Evolutionary conservation across 2,797 vertebrate genomes (phyloP), one percentile per base, ranked within the genome.

Genomic region (Sebastes paucispinis): DNA sequence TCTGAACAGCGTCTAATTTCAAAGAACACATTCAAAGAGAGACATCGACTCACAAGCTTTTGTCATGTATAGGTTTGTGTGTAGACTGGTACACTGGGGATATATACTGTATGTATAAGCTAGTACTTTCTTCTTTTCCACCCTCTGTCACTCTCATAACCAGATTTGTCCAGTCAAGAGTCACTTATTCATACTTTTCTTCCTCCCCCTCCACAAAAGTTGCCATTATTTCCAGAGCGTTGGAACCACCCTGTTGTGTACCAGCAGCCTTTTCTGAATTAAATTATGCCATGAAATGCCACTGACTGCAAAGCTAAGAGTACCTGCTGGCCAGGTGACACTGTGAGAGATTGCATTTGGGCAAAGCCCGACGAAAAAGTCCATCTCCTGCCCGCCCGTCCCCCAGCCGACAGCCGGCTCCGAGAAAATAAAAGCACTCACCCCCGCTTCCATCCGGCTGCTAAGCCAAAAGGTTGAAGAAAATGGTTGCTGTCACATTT

Each of bases 231-330:
- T 79, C 54, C 63, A 13, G 25, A 64, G 52, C 16, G 31, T 71
- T 68, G 1, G 47, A 79, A 75, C 59, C 39, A 68, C 68, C 60
- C 67, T 57, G 76, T 77, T 89, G 75, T 89, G 78, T 79, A 87
- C 84, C 81, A 76, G 79, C 77, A 71, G 62, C 63, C 76, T 83
- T 88, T 81, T 83, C 80, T 82, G 58, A 80, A 89, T 91, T 92
- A 86, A 91, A 88, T 94, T 85, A 89, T 88, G 75, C 82, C 75
- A 80, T 81, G 87, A 90, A 92, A 92, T 90, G 91, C 87, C 90
- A 88, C 79, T 68, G 87, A 87, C 86, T 78, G 80, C 80, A 87
- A 72, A 86, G 77, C 85, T 75, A 47, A 39, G 78, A 73, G 81
- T 79, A 52, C 50, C 27, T 65, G 74, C 71, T 71, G 85, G 71